These are phyloP conservation scores for Mamestra configurata DNA, from an alignment of 1,140 invertebrate genomes.

Conservation along the genomic window DNA sequence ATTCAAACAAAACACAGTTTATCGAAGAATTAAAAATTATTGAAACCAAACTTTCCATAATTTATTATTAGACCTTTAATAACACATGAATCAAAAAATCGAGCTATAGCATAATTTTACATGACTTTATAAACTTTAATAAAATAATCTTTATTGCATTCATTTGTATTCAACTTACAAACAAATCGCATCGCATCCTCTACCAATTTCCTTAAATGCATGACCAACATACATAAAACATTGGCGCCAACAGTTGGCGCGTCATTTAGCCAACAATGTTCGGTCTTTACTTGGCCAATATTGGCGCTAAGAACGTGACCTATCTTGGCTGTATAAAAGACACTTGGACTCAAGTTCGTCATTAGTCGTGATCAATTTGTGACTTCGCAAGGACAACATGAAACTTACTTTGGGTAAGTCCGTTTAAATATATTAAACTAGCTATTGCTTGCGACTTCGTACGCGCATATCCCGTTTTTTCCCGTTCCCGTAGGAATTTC, in stretches of 20 bases:
- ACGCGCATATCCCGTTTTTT: no score
- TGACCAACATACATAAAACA: neutral
- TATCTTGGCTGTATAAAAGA: neutral
- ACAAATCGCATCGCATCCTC: neutral
- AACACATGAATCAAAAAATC: no score
- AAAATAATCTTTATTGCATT: no score
- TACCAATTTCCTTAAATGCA: neutral
- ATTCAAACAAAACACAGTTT: no score
- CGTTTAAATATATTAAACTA: conserved; percentile 34
- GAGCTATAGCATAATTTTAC: no score
- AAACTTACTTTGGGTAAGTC: neutral
- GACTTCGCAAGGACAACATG: conserved; percentile 3
- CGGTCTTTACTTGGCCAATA: neutral
- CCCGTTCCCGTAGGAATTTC: no score
- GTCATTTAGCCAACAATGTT: no score
- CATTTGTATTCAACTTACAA: neutral
- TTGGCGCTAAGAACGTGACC: neutral
- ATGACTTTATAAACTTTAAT: no score
- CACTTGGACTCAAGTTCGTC: neutral
- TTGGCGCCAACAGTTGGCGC: neutral
- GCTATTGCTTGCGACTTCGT: no score
- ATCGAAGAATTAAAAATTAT: no score
- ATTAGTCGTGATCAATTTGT: neutral
- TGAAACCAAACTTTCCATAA: no score
- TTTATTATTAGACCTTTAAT: no score